Base-by-base conservation (phyloP, 2,797 vertebrate species). In the Phylloscopus collybita region DNA sequence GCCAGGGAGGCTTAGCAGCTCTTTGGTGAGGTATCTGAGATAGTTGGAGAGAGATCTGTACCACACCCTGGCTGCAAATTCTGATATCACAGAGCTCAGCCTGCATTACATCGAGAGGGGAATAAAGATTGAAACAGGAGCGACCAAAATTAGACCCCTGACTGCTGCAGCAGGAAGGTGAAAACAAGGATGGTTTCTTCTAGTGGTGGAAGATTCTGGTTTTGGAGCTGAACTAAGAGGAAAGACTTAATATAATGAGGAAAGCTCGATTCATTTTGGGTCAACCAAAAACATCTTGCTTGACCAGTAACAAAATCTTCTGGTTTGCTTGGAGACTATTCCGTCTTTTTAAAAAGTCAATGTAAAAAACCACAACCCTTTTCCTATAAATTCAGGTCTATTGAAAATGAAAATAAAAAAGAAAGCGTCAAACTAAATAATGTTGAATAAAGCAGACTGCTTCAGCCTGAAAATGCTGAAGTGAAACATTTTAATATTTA, bases 261-360 rank as follows among this genome's bases (percentile, higher is more conserved):
- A 70, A 59, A 84, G 34, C 20, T 70, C 1, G 0, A 86, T 81
- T 81, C n/a, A 57, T 86, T 88, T 95, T 56, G 51, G 59, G 74
- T 87, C 67, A 73, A 82, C 13, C 51, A 86, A 88, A 95, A 90
- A 1, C 2, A 1, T 79, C 82, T 69, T 76, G 21, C 54, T 67
- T 91, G 80, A 94, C 76, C 76, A 69, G 73, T 84, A 80, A 83
- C 65, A 88, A 88, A 95, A 62, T 60, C 42, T 75, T 86, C 83
- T 90, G 70, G n/a, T 75, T 88, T 95, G 40, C 47, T 88, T 84
- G 45, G 49, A 95, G 73, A 56, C 32, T 72, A 36, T 59, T 88
- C 49, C 29, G 54, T 74, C 34, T n/a, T 88, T 30, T 47, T 1
- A 18, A 61, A 50, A 54, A 75, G 23, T 30, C 13, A 44, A 19